A percentile compares a stretch with the other conserved stretches of the same genome.
Evolutionary conservation across 2,888 invertebrate species (phyloP).

Genomic region (Halictus ligatus): DNA sequence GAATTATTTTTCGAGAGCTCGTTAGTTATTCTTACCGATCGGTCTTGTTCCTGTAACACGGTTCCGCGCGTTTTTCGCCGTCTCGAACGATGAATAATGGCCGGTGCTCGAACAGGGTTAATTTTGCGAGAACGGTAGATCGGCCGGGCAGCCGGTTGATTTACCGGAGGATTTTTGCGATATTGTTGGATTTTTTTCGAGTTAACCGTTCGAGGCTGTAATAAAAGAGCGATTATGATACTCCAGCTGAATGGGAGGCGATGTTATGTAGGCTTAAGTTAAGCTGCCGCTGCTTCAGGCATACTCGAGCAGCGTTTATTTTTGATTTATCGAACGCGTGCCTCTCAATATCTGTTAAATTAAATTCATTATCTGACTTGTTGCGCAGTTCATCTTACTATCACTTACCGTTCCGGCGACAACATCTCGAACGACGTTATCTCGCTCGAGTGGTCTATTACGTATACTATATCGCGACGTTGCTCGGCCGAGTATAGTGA

Average conservation of each 20-base stretch:
- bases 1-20: conserved; percentile 37
- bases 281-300: conserved; percentile 14
- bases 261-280: conserved; percentile 22
- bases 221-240: conserved; percentile 8
- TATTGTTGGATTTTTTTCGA: conserved; percentile 6
- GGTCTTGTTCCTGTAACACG: background rate
- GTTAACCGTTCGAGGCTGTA: background rate
- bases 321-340: conserved; percentile 19
- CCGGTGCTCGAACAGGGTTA: background rate
- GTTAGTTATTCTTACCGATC: conserved; percentile 10
- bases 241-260: conserved; percentile 1
- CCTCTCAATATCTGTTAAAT: conserved; percentile 37
- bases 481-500: background rate
- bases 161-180: background rate
- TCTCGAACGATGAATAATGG: background rate
- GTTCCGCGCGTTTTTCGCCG: background rate
- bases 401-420: conserved; percentile 38
- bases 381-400: conserved; percentile 34
- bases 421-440: conserved; percentile 38
- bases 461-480: background rate
- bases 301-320: conserved; percentile 15
- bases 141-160: background rate
- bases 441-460: conserved; percentile 25
- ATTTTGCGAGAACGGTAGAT: conserved; percentile 11
- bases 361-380: conserved; percentile 43